Percentiles rank a stretch among this genome's conserved stretches.
Evolutionary conservation across 2,888 invertebrate species (phyloP).

Genomic region (Microdon myrmicae): DNA sequence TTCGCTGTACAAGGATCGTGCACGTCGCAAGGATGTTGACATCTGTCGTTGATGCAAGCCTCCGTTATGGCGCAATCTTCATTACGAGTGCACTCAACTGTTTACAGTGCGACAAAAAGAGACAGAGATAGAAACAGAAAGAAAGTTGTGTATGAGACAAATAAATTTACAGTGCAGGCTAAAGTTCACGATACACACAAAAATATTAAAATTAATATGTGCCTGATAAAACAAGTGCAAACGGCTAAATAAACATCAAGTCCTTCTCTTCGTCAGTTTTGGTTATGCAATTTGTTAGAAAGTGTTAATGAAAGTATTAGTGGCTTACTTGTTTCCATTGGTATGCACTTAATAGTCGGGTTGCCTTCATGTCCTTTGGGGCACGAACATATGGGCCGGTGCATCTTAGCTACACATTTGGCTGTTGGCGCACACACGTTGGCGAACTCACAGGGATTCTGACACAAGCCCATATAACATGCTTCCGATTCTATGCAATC

Average conservation of each 20-base stretch:
- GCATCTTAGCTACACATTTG: slow-evolving; percentile 82
- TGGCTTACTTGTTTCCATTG: slow-evolving; percentile 79
- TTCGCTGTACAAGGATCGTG: slow-evolving; percentile 85
- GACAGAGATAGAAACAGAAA: slow-evolving; percentile 38
- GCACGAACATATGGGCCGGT: slow-evolving; percentile 84
- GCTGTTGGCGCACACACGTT: slow-evolving; percentile 80
- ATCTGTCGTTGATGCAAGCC: slow-evolving; percentile 85
- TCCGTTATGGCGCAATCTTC: slow-evolving; percentile 87
- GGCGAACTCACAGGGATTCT: slow-evolving; percentile 85
- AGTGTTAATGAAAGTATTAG: slow-evolving; percentile 47
- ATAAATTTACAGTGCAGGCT: too few species aligned
- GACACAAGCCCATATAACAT: slow-evolving; percentile 84
- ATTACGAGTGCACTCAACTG: slow-evolving; percentile 87
- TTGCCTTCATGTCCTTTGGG: slow-evolving; percentile 84
- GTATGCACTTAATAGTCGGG: slow-evolving; percentile 82
- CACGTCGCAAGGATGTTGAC: slow-evolving; percentile 87
- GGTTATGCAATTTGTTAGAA: too few species aligned
- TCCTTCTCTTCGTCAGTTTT: too few species aligned
- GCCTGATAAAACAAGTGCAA: too few species aligned
- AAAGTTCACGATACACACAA: too few species aligned
- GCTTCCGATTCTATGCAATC: slow-evolving; percentile 86
- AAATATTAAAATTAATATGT: too few species aligned
- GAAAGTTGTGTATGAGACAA: slow-evolving; percentile 36
- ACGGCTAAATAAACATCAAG: too few species aligned
- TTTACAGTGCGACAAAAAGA: slow-evolving; percentile 54